A percentile compares a stretch with the other conserved stretches of the same genome.
phyloP scores from a whole-genome alignment of 1,140 invertebrate species.

The Drosophila baimaii region DNA sequence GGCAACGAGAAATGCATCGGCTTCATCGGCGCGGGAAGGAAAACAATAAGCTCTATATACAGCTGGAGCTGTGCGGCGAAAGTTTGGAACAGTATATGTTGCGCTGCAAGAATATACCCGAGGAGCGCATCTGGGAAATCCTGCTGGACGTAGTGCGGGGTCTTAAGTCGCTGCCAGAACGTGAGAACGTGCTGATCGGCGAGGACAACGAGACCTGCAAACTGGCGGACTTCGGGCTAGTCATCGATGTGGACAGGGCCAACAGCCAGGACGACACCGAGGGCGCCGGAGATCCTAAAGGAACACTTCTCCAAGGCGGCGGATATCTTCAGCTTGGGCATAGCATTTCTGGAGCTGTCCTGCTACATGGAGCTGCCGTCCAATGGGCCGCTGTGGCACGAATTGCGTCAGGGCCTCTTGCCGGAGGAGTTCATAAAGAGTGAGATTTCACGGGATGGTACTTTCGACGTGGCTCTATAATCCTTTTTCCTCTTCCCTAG shows the following conservation, averaged over 20 bases:
- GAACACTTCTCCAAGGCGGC: slow-evolving; percentile 87
- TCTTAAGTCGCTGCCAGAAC: slow-evolving; percentile 88
- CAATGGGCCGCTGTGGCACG: slow-evolving; percentile 89
- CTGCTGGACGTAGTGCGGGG: slow-evolving; percentile 85
- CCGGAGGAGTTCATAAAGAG: slow-evolving; percentile 80
- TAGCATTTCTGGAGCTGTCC: slow-evolving; percentile 90
- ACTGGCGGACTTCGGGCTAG: slow-evolving; percentile 90
- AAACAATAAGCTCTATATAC: slow-evolving; percentile 88
- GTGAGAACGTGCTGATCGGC: slow-evolving; percentile 89
- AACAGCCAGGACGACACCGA: slow-evolving; percentile 86
- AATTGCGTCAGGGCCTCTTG: slow-evolving; percentile 86
- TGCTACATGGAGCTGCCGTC: slow-evolving; percentile 89
- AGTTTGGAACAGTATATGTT: slow-evolving; percentile 85
- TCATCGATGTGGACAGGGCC: slow-evolving; percentile 87
- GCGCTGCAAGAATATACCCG: slow-evolving; percentile 83
- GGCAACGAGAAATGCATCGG: slow-evolving; percentile 88
- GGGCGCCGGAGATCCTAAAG: slow-evolving; percentile 90
- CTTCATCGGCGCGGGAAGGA: slow-evolving; percentile 92
- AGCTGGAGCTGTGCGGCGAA: slow-evolving; percentile 89
- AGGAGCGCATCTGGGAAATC: slow-evolving; percentile 84
- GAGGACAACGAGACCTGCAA: slow-evolving; percentile 88
- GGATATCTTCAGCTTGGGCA: slow-evolving; percentile 90
- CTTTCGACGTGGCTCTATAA: not conserved
- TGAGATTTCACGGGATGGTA: slow-evolving; percentile 20
- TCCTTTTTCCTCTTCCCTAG: slow-evolving; percentile 68